A percentile compares a stretch with the other conserved stretches of the same genome.
Conservation (phyloP, 2,113 vertebrate species). For the Anthoscopus minutus region DNA sequence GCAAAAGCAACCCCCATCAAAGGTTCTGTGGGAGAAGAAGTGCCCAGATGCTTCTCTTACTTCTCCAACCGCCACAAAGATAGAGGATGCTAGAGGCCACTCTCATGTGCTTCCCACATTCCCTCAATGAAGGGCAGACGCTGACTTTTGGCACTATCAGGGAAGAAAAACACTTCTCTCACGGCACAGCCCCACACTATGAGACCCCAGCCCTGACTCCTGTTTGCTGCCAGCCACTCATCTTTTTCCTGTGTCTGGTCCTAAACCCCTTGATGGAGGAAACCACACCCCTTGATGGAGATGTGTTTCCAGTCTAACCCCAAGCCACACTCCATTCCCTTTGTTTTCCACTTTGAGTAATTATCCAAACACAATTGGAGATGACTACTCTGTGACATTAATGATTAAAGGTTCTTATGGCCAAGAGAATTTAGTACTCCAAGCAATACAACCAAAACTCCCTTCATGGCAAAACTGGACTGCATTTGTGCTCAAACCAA, state of each 20-base stretch:
- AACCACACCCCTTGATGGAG: too few species aligned
- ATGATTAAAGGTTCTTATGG: not conserved
- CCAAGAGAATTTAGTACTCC: not conserved
- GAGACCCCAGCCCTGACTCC: not conserved
- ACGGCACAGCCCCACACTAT: not conserved
- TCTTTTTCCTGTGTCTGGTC: not conserved
- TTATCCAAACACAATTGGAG: not conserved
- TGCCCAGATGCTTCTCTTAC: not conserved
- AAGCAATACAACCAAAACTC: not conserved
- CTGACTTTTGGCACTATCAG: not conserved
- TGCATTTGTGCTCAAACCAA: not conserved
- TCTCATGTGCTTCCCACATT: not conserved
- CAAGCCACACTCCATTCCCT: not conserved
- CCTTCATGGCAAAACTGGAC: not conserved
- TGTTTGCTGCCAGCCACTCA: not conserved
- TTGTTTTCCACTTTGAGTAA: not conserved
- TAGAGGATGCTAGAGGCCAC: fast-evolving
- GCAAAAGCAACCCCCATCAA: not conserved
- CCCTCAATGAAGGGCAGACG: fast-evolving
- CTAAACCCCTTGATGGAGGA: too few species aligned
- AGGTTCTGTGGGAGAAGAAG: not conserved
- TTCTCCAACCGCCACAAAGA: fast-evolving
- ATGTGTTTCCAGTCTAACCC: not conserved
- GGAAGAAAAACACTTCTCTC: not conserved
- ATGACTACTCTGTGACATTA: not conserved